Evolutionary conservation across 2,888 invertebrate genomes (phyloP).

Genomic region (Coremacera marginata): DNA sequence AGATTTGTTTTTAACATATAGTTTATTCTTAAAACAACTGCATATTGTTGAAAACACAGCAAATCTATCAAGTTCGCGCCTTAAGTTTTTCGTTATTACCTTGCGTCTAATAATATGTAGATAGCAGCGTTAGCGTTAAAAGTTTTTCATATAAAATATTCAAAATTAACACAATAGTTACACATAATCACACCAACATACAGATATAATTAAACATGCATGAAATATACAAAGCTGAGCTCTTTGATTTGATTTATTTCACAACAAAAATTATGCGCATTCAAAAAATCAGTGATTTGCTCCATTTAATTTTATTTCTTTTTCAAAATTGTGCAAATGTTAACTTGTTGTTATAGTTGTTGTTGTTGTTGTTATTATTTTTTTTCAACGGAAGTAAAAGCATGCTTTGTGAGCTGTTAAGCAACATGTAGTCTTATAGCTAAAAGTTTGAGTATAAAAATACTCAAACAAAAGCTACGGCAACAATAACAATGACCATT

Average conservation of each 20-base stretch:
- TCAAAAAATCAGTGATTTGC: background rate
- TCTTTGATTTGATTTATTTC: background rate
- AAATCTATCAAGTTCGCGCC: too few relatives aligned
- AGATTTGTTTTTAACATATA: too few relatives aligned
- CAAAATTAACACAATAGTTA: background rate
- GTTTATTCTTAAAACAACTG: too few relatives aligned
- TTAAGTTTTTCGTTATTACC: too few relatives aligned
- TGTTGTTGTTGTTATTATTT: background rate
- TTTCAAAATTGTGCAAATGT: background rate
- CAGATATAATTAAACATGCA: background rate
- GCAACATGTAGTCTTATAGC: constrained; percentile 5
- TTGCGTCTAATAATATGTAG: too few relatives aligned
- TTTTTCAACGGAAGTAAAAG: constrained; percentile 24
- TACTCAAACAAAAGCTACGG: background rate
- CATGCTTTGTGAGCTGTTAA: background rate
- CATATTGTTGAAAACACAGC: too few relatives aligned
- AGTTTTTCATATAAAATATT: background rate
- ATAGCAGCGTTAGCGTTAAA: background rate
- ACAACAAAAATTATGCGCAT: background rate
- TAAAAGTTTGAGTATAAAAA: background rate
- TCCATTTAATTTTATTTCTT: constrained; percentile 9
- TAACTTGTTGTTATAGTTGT: background rate
- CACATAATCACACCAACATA: too few relatives aligned
- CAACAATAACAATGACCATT: background rate
- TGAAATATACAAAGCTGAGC: background rate